A percentile compares a stretch with the other conserved stretches of the same genome.
Evolutionary conservation across 1,140 invertebrate genomes (phyloP).

Genomic region (Araneus ventricosus): DNA sequence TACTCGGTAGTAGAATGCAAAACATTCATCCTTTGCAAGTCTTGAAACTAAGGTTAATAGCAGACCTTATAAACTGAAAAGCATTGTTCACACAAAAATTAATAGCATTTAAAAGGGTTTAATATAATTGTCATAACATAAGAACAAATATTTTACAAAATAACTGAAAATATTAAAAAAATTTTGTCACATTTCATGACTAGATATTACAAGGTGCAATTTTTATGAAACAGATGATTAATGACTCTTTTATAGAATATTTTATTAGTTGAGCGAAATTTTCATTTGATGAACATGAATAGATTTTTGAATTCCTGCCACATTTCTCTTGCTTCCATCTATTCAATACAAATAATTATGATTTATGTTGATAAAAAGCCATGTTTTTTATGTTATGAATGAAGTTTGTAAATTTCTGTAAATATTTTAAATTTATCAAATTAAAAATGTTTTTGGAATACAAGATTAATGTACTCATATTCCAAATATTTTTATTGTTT

Average conservation of each 20-base stretch:
- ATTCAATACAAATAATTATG: too few species aligned
- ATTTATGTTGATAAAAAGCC: too few species aligned
- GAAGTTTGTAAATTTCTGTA: too few species aligned
- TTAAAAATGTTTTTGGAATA: too few species aligned
- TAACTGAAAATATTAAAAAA: not conserved
- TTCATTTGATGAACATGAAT: too few species aligned
- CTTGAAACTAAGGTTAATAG: not conserved
- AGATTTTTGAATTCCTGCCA: too few species aligned
- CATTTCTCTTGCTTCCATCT: too few species aligned
- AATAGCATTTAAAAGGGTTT: not conserved
- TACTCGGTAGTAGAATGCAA: not conserved
- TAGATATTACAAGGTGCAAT: not conserved
- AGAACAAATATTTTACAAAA: not conserved
- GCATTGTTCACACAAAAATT: conserved; percentile 3
- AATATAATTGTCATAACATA: not conserved
- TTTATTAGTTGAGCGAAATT: too few species aligned
- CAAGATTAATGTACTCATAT: too few species aligned
- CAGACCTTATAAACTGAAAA: not conserved
- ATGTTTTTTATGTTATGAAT: too few species aligned
- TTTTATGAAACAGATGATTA: not conserved
- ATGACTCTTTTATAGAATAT: not conserved
- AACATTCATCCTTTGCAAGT: not conserved
- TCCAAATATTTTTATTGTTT: too few species aligned
- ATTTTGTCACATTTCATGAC: conserved; percentile 4
- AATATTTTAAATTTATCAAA: too few species aligned